A percentile compares a stretch with the other conserved stretches of the same genome.
These are phyloP conservation scores for Climacteris rufus DNA, from an alignment of 2,113 vertebrate species.

Conservation along the genomic window DNA sequence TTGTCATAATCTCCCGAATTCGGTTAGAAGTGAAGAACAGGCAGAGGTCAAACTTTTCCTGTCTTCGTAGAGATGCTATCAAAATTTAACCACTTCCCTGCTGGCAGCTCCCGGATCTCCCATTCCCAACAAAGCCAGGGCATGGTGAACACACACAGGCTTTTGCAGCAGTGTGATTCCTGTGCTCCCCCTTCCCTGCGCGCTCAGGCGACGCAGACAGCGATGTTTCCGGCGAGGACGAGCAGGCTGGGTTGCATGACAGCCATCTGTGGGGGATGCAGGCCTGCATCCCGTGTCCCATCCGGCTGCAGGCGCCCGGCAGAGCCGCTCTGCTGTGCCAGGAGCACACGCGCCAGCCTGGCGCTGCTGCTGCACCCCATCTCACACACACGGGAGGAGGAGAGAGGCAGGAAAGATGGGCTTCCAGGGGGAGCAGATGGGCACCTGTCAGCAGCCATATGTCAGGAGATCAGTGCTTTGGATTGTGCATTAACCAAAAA, in stretches of 20 bases:
- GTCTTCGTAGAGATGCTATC: slow-evolving; percentile 9
- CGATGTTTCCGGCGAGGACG: not conserved
- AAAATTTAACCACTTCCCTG: slow-evolving; percentile 51
- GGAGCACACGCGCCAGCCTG: not conserved
- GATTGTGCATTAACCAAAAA: not conserved
- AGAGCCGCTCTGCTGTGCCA: not conserved
- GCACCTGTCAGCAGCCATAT: slow-evolving; percentile 44
- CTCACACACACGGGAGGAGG: not conserved
- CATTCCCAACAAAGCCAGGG: not conserved
- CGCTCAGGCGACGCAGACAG: not conserved
- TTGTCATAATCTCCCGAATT: slow-evolving; percentile 57
- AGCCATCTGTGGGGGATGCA: not conserved
- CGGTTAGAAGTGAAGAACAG: slow-evolving; percentile 41
- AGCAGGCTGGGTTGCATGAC: not conserved
- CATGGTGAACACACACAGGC: not conserved
- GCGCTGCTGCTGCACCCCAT: not conserved
- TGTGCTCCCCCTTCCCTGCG: not conserved
- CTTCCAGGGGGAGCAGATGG: not conserved
- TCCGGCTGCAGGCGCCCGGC: not conserved
- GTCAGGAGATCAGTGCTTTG: slow-evolving; percentile 10
- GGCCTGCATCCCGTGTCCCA: rapidly evolving
- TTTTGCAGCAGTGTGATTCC: not conserved
- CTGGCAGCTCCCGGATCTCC: not conserved
- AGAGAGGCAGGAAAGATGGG: not conserved
- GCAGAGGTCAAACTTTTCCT: slow-evolving; percentile 39